Evolutionary conservation across 2,888 invertebrate species (phyloP), one percentile per base, ranked within the genome.

Genomic region (Cephus pygmeus): DNA sequence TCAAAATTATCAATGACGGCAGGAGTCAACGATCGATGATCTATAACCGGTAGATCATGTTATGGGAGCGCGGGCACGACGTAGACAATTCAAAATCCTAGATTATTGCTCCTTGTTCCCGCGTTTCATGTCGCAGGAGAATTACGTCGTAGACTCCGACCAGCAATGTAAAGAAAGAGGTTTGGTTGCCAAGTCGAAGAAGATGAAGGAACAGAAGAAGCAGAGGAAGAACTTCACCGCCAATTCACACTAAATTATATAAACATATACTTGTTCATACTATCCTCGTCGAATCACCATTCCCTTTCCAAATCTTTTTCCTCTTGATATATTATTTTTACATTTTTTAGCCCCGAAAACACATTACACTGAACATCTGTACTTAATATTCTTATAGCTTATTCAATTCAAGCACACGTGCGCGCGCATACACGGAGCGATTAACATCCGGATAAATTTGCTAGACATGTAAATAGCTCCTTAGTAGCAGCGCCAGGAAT

Each of bases 61-160:
- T 23, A 11, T 34, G 77, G 85, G 83, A 88, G 84, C 85, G 85
- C 86, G 88, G 89, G 90, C 87, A 89, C 87, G 90, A 90, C 86
- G 88, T 83, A 81, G 83, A 86, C 88, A 87, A 88, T 88, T 71
- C 71, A 34, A 30, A 34, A 56, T 23, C 12, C 12, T 31, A 71
- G 31, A 71, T 81, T 88, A 34, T 90, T 88, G 90, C 88, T 85
- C 89, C 87, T 90, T 90, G 90, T 89, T 87, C 89, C 90, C 87
- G 89, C 84, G 88, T 88, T 90, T 87, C 87, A 78, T 9, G 71
- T 23, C 33, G 77, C 34, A 35, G 36, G 74, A 76, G 69, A 73
- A 73, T 30, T 34, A 15, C 12, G 34, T 40, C 74, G 34, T 30
- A 34, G 73, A 69, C n/a, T 77, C 74, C 76, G 73, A 68, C 73